phyloP scores from a whole-genome alignment of 2,113 vertebrate species.

The Microcebus griseorufus region DNA sequence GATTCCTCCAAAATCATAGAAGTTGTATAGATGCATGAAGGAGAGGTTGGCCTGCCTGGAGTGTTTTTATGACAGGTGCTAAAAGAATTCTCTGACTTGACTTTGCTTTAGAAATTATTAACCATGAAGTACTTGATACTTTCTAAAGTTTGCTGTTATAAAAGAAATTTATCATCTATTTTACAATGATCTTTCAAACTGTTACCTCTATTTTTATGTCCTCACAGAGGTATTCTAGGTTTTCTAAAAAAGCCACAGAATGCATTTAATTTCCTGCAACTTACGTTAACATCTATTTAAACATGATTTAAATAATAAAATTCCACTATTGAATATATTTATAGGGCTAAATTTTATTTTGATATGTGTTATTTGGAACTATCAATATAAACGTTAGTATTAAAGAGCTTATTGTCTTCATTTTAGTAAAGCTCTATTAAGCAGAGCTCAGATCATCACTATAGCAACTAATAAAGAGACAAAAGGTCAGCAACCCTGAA shows the following conservation, averaged over 20 bases:
- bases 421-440: slow-evolving; percentile 64
- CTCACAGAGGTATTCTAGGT: background rate
- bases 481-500: slow-evolving; percentile 65
- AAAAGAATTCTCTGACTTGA: background rate
- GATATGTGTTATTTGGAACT: slow-evolving; percentile 4
- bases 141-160: background rate
- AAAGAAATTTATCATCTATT: background rate
- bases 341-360: slow-evolving; percentile 44
- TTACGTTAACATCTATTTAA: background rate
- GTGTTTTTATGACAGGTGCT: background rate
- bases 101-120: slow-evolving; percentile 44
- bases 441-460: slow-evolving; percentile 48
- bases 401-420: slow-evolving; percentile 56
- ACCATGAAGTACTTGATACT: background rate
- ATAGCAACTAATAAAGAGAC: slow-evolving; percentile 67
- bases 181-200: slow-evolving; percentile 19
- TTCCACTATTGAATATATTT: slow-evolving; percentile 6
- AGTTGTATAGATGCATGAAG: background rate
- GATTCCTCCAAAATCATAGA: background rate
- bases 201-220: background rate
- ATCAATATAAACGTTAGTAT: slow-evolving; percentile 6
- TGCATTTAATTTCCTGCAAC: background rate
- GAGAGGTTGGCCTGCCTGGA: background rate
- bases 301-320: background rate
- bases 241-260: background rate